Percentiles rank a stretch among this genome's conserved stretches.
Conservation (phyloP, 1,140 invertebrate genomes). For the Rhopalosiphum maidis region DNA sequence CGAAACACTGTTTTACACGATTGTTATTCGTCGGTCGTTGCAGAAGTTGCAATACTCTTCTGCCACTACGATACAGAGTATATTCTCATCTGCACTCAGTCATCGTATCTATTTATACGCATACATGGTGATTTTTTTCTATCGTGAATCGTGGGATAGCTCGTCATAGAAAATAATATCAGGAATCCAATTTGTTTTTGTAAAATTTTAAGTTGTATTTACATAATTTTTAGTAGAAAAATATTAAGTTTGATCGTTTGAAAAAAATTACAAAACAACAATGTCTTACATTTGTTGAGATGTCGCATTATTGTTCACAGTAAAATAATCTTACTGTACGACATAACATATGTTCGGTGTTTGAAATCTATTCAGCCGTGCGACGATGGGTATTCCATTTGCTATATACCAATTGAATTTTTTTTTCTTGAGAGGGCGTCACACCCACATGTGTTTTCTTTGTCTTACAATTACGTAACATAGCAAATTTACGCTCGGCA, state of each 20-base stretch:
- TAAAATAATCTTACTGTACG: background rate
- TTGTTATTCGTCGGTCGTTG: background rate
- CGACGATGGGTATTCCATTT: too few relatives aligned
- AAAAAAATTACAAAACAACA: background rate
- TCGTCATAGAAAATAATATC: background rate
- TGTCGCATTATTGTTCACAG: too few relatives aligned
- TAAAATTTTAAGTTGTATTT: background rate
- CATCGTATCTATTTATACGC: background rate
- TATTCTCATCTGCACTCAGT: background rate
- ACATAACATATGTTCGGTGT: background rate
- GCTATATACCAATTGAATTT: too few relatives aligned
- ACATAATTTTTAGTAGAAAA: too few relatives aligned
- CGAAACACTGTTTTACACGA: background rate
- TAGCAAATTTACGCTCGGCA: too few relatives aligned
- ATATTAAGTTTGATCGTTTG: background rate
- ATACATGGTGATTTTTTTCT: background rate
- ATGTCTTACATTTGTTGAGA: background rate
- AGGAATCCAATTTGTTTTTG: background rate
- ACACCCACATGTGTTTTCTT: too few relatives aligned
- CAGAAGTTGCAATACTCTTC: background rate
- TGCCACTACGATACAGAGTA: background rate
- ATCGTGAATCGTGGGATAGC: background rate
- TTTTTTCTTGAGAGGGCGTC: too few relatives aligned
- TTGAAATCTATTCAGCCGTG: background rate
- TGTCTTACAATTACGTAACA: too few relatives aligned